Evolutionary conservation across 2,888 invertebrate species (phyloP).

Genomic region (Agrochola circellaris): DNA sequence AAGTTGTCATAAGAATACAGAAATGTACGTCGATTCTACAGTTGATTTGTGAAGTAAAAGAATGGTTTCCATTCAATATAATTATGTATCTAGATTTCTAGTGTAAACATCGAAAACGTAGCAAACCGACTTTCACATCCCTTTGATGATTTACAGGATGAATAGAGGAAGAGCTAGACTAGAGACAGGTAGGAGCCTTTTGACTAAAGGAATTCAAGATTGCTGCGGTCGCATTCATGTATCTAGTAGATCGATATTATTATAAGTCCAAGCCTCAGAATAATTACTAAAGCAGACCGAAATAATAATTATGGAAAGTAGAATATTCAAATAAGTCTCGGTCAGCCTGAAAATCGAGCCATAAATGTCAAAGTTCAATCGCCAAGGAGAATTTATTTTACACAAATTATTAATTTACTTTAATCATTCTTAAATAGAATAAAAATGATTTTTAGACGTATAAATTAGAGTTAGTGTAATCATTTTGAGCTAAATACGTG

Average conservation of each 20-base stretch:
- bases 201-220: conserved; percentile 10
- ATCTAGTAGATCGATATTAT: conserved; percentile 19
- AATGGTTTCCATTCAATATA: neutral
- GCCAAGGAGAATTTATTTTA: neutral
- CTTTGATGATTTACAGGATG: conserved; percentile 34
- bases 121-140: conserved; percentile 2
- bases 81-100: conserved; percentile 2
- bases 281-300: neutral
- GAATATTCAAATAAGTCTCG: conserved; percentile 41
- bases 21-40: conserved; percentile 15
- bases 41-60: conserved; percentile 10
- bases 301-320: conserved; percentile 17
- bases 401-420: too few relatives aligned
- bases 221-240: conserved; percentile 18
- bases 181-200: conserved; percentile 4
- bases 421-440: neutral
- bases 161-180: neutral
- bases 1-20: conserved; percentile 46
- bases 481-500: neutral
- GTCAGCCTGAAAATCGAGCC: conserved; percentile 18
- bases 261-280: conserved; percentile 1
- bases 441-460: neutral
- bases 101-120: conserved; percentile 13
- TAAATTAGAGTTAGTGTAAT: neutral
- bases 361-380: neutral